Base-by-base conservation (phyloP, 2,888 invertebrate species). In the Dromius quadrimaculatus region DNA sequence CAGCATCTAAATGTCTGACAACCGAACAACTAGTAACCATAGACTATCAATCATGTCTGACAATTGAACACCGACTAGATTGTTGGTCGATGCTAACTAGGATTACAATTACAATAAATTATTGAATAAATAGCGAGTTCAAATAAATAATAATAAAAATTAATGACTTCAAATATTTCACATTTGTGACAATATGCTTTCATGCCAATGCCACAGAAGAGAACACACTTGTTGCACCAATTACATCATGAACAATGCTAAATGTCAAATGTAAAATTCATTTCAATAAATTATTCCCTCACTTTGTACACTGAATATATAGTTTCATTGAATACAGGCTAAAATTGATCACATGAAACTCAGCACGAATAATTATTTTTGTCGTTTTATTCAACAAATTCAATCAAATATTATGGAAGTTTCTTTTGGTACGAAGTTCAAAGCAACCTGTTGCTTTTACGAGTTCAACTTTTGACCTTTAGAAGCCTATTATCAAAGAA, bases 331-430 rank as follows among this genome's bases (percentile, higher is more conserved):
- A 28, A 28, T 23, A n/a, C n/a, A n/a, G n/a, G n/a, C n/a, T n/a
- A n/a, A n/a, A n/a, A n/a, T n/a, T n/a, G n/a, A n/a, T n/a, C 8
- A 8, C 17, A 15, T 28, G 15, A 54, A 54, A 11, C 17, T 28
- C 19, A 43, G 17, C 19, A 6, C 15, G 43, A 0, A 13, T 23
- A 15, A 5, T 28, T 54, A 23, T 11, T 28, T 28, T 54, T 1
- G 6, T n/a, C n/a, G 28, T 28, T 54, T 54, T 54, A 54, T 54
- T 1, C 9, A 32, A 17, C 13, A 9, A n/a, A 54, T 28, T 54
- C 28, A 54, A 54, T 54, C 23, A 54, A 47, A 54, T 54, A 54
- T 54, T 54, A 28, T 28, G 28, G 28, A 54, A 54, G 50, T 54
- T 54, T 54, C 20, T 22, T 28, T 54, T 15, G 23, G 28, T 28